Percentiles rank a stretch among this genome's conserved stretches.
Evolutionary conservation across 2,888 invertebrate genomes (phyloP).

Genomic region (Stenoptilia bipunctidactyla): DNA sequence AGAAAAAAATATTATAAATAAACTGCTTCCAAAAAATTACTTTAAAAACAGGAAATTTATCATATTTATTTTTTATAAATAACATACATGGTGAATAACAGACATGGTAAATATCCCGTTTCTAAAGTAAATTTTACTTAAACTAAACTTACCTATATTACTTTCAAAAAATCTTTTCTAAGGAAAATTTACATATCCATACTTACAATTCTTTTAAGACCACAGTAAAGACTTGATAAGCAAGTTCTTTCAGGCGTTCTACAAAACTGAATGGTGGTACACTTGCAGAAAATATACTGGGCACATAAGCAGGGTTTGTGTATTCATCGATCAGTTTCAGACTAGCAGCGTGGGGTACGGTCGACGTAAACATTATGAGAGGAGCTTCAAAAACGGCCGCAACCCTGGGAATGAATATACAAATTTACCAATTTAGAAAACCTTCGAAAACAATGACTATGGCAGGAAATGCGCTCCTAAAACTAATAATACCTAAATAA

Average conservation of each 20-base stretch:
- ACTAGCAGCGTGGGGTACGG: slow-evolving; percentile 29
- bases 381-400: slow-evolving; percentile 34
- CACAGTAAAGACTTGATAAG: slow-evolving; percentile 3
- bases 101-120: too few relatives aligned
- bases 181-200: not conserved
- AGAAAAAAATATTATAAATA: too few relatives aligned
- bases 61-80: too few relatives aligned
- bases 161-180: not conserved
- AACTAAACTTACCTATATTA: slow-evolving; percentile 2
- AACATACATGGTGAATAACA: too few relatives aligned
- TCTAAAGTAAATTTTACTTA: not conserved
- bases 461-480: too few relatives aligned
- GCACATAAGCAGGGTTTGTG: slow-evolving; percentile 26
- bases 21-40: too few relatives aligned
- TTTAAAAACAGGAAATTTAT: too few relatives aligned
- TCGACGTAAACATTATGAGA: slow-evolving; percentile 33
- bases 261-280: slow-evolving; percentile 22
- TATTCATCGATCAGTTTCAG: slow-evolving; percentile 30
- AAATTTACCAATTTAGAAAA: not conserved
- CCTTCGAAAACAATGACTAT: too few relatives aligned
- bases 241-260: slow-evolving; percentile 18
- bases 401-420: slow-evolving; percentile 24
- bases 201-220: slow-evolving; percentile 10
- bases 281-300: slow-evolving; percentile 15
- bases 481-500: too few relatives aligned